Evolutionary conservation across 2,797 vertebrate genomes (phyloP), one percentile per base, ranked within the genome.

Genomic region (Hylomyscus alleni): DNA sequence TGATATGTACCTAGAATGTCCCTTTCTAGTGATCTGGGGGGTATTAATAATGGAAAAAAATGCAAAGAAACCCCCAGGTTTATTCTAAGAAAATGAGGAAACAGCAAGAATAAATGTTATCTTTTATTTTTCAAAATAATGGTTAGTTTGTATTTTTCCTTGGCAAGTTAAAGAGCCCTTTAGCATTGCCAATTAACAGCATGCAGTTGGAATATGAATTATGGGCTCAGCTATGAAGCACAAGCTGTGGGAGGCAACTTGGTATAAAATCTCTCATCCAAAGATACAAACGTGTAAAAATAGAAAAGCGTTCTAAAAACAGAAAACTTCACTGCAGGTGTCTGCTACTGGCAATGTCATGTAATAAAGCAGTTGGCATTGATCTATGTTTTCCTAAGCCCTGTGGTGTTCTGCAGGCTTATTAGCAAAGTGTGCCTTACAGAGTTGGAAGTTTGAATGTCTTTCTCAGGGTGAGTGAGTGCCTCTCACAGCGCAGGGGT

Each of bases 361-460:
- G 73, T 65, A 96, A 75, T 97, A 95, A 96, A 93, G 92, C 1
- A 95, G 90, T 93, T 94, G 96, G 94, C 97, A 86, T 60, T 96
- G 81, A 96, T 92, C 13, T 95, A 96, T 37, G 87, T 94, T 96
- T 96, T 90, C 91, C 76, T 92, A 98, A 98, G 97, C 72, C 72
- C 96, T 92, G 29, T 81, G 47, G 29, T 91, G 31, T 95, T 97
- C 60, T 76, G 29, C 56, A 93, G 65, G 77, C 52, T 96, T 97
- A 54, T 93, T 97, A 97, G 75, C 54, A 54, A 72, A 93, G 56
- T 92, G 1, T 11, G 77, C 89, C 96, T 96, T 72, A 92, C 90
- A 47, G 96, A 86, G 60, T 93, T 95, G 50, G 54, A 1, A 80
- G 78, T 90, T 93, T 14, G 56, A 97, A 88, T 73, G 62, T 14